A percentile compares a stretch with the other conserved stretches of the same genome.
Conservation (phyloP, 1,140 invertebrate genomes). For the Homarus americanus region DNA sequence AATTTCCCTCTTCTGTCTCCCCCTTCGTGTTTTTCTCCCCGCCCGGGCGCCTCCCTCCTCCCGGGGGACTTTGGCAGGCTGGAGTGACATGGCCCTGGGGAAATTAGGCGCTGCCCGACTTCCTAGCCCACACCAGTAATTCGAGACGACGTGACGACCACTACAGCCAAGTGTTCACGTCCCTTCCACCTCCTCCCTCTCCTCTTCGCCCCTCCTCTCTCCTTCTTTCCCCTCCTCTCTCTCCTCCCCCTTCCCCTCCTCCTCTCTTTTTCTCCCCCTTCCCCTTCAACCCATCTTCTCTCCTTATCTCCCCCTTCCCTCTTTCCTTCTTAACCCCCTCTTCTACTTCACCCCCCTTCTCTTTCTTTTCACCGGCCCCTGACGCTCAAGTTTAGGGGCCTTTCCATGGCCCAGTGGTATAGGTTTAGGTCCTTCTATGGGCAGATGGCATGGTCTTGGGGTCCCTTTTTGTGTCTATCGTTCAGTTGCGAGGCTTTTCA, state of each 20-base stretch:
- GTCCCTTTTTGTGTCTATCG: too few relatives aligned
- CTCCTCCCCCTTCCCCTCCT: neutral
- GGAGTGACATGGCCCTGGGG: slow-evolving; percentile 63
- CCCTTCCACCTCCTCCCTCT: neutral
- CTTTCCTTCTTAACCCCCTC: neutral
- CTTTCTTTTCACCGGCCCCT: neutral
- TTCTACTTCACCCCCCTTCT: too few relatives aligned
- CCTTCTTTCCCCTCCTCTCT: too few relatives aligned
- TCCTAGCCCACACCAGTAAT: slow-evolving; percentile 50
- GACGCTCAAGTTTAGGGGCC: neutral
- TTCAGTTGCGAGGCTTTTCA: too few relatives aligned
- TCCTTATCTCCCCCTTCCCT: too few relatives aligned
- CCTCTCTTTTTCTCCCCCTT: neutral
- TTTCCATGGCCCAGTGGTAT: too few relatives aligned
- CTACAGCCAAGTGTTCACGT: slow-evolving; percentile 24
- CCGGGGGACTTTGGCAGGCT: slow-evolving; percentile 54
- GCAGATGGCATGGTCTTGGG: too few relatives aligned
- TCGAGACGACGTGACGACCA: slow-evolving; percentile 57
- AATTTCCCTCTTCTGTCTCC: slow-evolving; percentile 23
- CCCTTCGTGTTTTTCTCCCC: slow-evolving; percentile 25
- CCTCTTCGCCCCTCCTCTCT: neutral
- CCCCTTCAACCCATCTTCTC: too few relatives aligned
- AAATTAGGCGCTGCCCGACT: slow-evolving; percentile 57
- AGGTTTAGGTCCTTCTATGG: neutral
- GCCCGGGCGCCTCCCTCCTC: slow-evolving; percentile 11